Conservation (phyloP, 2,113 vertebrate species). For the Sorex araneus region DNA sequence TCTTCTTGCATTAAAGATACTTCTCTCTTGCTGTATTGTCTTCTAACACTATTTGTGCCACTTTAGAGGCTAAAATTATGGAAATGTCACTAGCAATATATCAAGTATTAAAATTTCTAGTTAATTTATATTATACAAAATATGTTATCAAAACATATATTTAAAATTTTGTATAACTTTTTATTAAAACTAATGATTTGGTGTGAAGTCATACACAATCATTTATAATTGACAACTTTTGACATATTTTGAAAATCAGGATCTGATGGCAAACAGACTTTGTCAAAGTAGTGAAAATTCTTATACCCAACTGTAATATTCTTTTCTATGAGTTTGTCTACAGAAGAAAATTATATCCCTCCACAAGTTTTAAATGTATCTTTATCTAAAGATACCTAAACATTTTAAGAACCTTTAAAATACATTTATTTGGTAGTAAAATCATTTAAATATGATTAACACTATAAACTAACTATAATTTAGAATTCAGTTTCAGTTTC, state of each 20-base stretch:
- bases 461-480: constrained; percentile 10
- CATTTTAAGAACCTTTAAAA: constrained; percentile 35
- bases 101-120: constrained; percentile 73
- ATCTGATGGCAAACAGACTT: constrained; percentile 35
- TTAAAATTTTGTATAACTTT: constrained; percentile 19
- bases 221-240: constrained; percentile 59
- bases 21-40: constrained; percentile 41
- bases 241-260: constrained; percentile 47
- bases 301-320: constrained; percentile 79
- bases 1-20: constrained; percentile 77
- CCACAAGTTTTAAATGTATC: background rate
- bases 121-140: background rate
- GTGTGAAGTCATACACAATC: constrained; percentile 42
- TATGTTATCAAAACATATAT: too few species aligned
- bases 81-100: constrained; percentile 73
- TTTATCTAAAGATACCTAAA: background rate
- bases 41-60: constrained; percentile 70
- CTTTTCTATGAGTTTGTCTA: constrained; percentile 28
- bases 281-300: constrained; percentile 42
- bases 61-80: constrained; percentile 75
- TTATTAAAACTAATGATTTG: constrained; percentile 68
- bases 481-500: constrained; percentile 39
- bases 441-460: constrained; percentile 14
- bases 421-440: constrained; percentile 5
- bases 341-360: background rate